Base-by-base conservation (phyloP, 2,888 invertebrate species). In the Spodoptera exigua region DNA sequence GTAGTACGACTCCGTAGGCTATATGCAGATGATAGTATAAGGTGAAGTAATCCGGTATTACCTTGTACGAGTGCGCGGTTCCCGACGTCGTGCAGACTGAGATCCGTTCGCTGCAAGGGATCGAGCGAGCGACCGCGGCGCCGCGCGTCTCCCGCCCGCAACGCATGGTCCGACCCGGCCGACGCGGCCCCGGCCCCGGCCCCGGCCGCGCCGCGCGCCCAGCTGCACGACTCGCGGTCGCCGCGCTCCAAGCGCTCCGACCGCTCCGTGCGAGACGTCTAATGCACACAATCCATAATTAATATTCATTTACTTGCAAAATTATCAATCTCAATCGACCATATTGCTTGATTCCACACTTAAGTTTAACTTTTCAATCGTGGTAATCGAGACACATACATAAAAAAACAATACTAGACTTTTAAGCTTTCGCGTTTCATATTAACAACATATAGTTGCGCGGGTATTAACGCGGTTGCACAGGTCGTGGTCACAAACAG, bases 31-130 rank as follows among this genome's bases (percentile, higher is more conserved):
- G 3, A 11, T 2, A 5, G 9, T n/a, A n/a, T n/a, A n/a, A n/a
- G n/a, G n/a, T n/a, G n/a, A n/a, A n/a, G n/a, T n/a, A n/a, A n/a
- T n/a, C n/a, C n/a, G n/a, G n/a, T n/a, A 1, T 32, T 49, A 90
- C 92, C 92, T 71, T 90, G 90, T 7, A 89, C 74, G 7, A 91
- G 80, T 16, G 89, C 88, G 27, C 85, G 74, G 76, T 87, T 87
- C 2, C 79, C 77, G 35, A 77, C 69, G 53, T 79, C 71, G 17
- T 75, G 61, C 56, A 70, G 61, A 46, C 76, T 72, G 0, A 70
- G 51, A 9, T 83, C 86, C 0, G 78, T 62, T 11, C 82, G 68
- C 35, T 74, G 81, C 69, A 75, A 76, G 10, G 74, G 72, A 48
- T 87, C 88, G 3, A 80, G 68, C 45, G 83, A 80, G 43, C 74